Evolutionary conservation across 1,140 invertebrate species (phyloP), one percentile per base, ranked within the genome.

Genomic region (Papilio dardanus): DNA sequence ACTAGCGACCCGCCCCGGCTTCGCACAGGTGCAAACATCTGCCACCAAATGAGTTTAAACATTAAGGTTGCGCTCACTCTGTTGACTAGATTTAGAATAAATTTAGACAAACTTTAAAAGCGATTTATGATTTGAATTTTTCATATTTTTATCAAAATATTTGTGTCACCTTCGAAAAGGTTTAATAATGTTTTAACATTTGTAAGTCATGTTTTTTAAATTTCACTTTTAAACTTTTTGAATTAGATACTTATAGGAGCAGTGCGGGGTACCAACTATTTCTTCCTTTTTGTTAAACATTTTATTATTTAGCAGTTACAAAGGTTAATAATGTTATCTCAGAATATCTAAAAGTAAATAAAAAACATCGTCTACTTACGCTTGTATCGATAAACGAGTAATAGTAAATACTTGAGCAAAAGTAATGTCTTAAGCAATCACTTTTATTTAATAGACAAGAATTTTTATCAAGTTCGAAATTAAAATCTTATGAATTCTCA

Each of bases 21-120:
- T n/a, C n/a, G n/a, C n/a, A n/a, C n/a, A n/a, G n/a, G n/a, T n/a
- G n/a, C n/a, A 37, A 68, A 68, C 30, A 30, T 65, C 24, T 30
- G 62, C 62, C n/a, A 30, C 28, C 31, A 67, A 67, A 67, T 35
- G 65, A 67, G 65, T 67, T 67, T 21, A 67, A 67, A 3, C 65
- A 67, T 67, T 67, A 67, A 67, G 65, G 65, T 67, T 35, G 65
- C 65, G 31, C 30, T 67, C 31, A 33, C 31, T 33, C 65, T 65
- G 58, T 65, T 65, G 58, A 28, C 58, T 65, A 65, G 58, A 65
- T 65, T 65, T 65, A 31, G 30, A 31, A 65, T 65, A 16, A 65
- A 31, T 54, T 54, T 54, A 54, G 19, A 54, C n/a, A 1, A 54
- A 54, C 50, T 54, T 54, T 54, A 54, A 54, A 54, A 54, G 50